A percentile compares a stretch with the other conserved stretches of the same genome.
phyloP scores from a whole-genome alignment of 2,113 vertebrate genomes.

The Rhea pennata region DNA sequence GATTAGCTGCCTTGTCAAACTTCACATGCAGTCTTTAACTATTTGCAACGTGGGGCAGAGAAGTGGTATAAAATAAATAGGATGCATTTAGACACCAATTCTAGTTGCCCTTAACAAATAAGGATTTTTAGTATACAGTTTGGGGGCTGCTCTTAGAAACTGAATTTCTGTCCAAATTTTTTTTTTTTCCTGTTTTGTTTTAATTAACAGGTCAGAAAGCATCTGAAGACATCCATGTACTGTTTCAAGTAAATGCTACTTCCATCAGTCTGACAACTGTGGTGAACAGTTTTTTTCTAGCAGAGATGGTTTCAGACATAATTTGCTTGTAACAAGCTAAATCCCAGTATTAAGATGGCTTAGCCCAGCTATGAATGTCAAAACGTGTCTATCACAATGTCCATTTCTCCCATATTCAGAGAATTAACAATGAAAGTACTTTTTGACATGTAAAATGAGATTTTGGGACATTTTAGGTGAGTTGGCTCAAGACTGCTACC shows the following conservation, averaged over 20 bases:
- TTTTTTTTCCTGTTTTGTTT: not conserved
- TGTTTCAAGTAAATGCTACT: not conserved
- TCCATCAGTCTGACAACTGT: not conserved
- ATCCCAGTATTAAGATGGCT: constrained; percentile 5
- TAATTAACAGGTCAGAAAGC: not conserved
- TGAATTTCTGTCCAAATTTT: not conserved
- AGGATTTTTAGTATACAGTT: not conserved
- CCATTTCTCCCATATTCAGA: constrained; percentile 4
- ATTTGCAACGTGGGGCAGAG: not conserved
- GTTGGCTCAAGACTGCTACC: constrained; percentile 37
- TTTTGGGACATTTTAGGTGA: constrained; percentile 29
- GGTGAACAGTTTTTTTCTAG: not conserved
- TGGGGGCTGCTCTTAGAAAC: not conserved
- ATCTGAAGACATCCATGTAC: not conserved
- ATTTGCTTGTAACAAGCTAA: constrained; percentile 3
- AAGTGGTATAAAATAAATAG: not conserved
- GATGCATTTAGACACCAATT: not conserved
- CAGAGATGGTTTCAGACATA: not conserved
- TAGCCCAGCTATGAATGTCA: constrained; percentile 10
- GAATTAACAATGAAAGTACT: constrained; percentile 47
- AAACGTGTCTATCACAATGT: constrained; percentile 16
- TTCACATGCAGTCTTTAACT: not conserved
- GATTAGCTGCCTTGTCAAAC: not conserved
- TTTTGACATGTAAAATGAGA: constrained; percentile 41
- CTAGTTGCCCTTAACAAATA: not conserved